Evolutionary conservation across 2,888 invertebrate species (phyloP), one percentile per base, ranked within the genome.

Genomic region (Junonia oenone): DNA sequence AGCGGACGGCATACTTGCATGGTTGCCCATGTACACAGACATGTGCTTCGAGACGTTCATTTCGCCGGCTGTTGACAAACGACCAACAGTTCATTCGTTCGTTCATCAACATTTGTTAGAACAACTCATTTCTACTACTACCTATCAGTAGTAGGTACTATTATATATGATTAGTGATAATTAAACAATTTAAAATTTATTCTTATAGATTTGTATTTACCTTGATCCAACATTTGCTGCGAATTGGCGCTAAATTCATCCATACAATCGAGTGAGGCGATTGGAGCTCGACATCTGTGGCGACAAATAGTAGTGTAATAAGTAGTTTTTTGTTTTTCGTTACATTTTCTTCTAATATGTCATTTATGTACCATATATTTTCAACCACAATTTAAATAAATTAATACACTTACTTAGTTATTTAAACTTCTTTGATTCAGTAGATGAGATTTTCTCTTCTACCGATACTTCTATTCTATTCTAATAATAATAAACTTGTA

Each of bases 191-290:
- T 11, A 31, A 31, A 3, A 29, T 29, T 9, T 3, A 6, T 29
- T 29, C 2, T 29, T n/a, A n/a, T 8, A 11, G 2, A 29, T 29
- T 8, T n/a, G 11, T 45, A 69, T 79, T 68, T 77, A 83, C 89
- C 87, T 87, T 88, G 90, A 69, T 91, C 90, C 64, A 91, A 70
- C 89, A 90, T 90, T 66, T 90, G 91, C 64, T 90, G 91, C 2
- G 91, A 91, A 61, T 90, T 86, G 43, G 90, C 95, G 86, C 95
- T 96, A 91, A 97, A 96, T 91, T 97, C 97, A 91, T 97, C 97
- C 96, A 97, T 97, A 90, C 97, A 97, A 92, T 97, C 97, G 81
- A 97, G 91, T 78, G 96, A 97, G 69, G 97, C 97, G 88, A 97
- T 97, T 69, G 97, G 97, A 71, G 97, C 97, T 78, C 97, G 94